These are phyloP conservation scores for Drosophila carrolli DNA, from an alignment of 1,140 invertebrate genomes.

Conservation along the genomic window DNA sequence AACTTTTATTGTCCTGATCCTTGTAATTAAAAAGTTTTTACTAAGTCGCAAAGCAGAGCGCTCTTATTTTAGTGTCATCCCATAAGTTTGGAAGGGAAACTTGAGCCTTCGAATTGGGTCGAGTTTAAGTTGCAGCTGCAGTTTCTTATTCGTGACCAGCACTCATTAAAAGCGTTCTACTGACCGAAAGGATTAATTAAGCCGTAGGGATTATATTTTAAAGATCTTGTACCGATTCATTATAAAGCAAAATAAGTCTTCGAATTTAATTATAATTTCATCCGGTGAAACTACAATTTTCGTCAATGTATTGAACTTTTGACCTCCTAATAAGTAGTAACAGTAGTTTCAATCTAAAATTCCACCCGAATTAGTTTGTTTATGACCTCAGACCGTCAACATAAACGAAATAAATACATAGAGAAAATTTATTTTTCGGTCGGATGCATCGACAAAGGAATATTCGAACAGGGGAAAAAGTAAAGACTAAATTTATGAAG, in stretches of 20 bases:
- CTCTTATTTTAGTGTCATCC: slow-evolving; percentile 50
- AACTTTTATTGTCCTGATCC: slow-evolving; percentile 78
- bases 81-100: slow-evolving; percentile 22
- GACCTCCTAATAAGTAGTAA: slow-evolving; percentile 4
- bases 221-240: too few relatives aligned
- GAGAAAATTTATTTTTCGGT: slow-evolving; percentile 30
- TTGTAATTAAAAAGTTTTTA: slow-evolving; percentile 78
- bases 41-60: slow-evolving; percentile 44
- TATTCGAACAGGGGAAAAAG: slow-evolving; percentile 8
- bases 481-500: slow-evolving; percentile 50
- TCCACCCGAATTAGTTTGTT: slow-evolving; percentile 5
- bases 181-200: slow-evolving; percentile 11
- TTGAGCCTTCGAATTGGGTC: slow-evolving; percentile 34
- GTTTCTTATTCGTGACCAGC: slow-evolving; percentile 17
- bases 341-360: neutral
- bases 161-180: slow-evolving; percentile 13
- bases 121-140: slow-evolving; percentile 34
- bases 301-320: neutral
- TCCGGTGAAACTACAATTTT: neutral
- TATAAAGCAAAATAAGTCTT: too few relatives aligned
- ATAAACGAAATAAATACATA: slow-evolving; percentile 19
- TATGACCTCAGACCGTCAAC: neutral
- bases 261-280: too few relatives aligned
- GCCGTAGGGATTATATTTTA: slow-evolving; percentile 1
- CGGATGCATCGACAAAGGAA: slow-evolving; percentile 31